A percentile compares a stretch with the other conserved stretches of the same genome.
phyloP scores from a whole-genome alignment of 2,888 invertebrate genomes.

The Chymomyza procnemis region DNA sequence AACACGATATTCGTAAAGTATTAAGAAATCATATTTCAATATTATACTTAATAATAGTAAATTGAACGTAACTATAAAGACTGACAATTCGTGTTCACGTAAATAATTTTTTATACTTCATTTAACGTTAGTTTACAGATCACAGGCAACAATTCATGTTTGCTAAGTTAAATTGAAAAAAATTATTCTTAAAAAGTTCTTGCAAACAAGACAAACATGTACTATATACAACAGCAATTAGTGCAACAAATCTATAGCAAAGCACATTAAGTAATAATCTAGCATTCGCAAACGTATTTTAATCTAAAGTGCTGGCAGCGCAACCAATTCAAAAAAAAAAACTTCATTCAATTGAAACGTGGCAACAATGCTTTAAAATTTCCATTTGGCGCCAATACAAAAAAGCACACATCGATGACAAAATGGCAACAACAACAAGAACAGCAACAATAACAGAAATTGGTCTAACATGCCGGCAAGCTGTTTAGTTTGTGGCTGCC shows the following conservation, averaged over 20 bases:
- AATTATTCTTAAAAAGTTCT: too few species aligned
- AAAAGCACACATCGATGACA: constrained; percentile 34
- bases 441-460: constrained; percentile 38
- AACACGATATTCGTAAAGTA: too few species aligned
- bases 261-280: neutral
- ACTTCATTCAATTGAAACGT: constrained; percentile 31
- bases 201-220: neutral
- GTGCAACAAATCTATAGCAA: neutral
- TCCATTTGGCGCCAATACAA: constrained; percentile 60
- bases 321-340: constrained; percentile 1
- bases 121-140: too few species aligned
- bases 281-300: neutral
- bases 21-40: too few species aligned
- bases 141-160: too few species aligned
- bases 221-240: neutral
- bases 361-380: constrained; percentile 50
- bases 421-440: constrained; percentile 26
- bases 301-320: neutral
- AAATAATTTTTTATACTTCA: too few species aligned
- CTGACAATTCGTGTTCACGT: too few species aligned
- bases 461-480: constrained; percentile 45
- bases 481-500: constrained; percentile 63
- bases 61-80: too few species aligned
- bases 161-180: too few species aligned
- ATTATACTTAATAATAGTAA: too few species aligned